Conservation (phyloP, 2,797 vertebrate genomes). For the Bucorvus abyssinicus region DNA sequence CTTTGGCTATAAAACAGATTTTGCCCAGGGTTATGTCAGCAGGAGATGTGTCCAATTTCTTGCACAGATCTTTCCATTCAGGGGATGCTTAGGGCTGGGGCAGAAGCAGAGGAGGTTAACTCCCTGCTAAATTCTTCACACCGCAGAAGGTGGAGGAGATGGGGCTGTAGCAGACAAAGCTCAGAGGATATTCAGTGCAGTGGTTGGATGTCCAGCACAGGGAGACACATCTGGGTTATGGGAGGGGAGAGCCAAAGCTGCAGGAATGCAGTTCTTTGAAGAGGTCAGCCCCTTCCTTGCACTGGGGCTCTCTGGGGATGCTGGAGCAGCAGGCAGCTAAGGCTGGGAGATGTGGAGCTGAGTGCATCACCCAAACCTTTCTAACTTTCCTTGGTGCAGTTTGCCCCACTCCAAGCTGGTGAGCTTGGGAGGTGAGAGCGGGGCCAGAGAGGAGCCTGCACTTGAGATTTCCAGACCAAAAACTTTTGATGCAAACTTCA, state of each 20-base stretch:
- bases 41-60: not conserved
- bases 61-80: not conserved
- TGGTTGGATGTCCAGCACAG: not conserved
- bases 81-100: not conserved
- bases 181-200: not conserved
- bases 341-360: not conserved
- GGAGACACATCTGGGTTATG: not conserved
- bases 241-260: not conserved
- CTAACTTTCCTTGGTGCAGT: not conserved
- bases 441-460: not conserved
- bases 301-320: not conserved
- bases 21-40: not conserved
- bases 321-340: not conserved
- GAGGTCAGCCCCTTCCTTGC: not conserved
- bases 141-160: not conserved
- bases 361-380: not conserved
- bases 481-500: not conserved
- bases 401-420: fast-evolving
- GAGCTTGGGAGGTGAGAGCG: not conserved
- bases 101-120: not conserved
- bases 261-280: not conserved
- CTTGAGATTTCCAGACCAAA: not conserved
- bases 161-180: not conserved
- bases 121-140: not conserved
- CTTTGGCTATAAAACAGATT: not conserved